Evolutionary conservation across 2,113 vertebrate genomes (phyloP).

Genomic region (Anas platyrhynchos): DNA sequence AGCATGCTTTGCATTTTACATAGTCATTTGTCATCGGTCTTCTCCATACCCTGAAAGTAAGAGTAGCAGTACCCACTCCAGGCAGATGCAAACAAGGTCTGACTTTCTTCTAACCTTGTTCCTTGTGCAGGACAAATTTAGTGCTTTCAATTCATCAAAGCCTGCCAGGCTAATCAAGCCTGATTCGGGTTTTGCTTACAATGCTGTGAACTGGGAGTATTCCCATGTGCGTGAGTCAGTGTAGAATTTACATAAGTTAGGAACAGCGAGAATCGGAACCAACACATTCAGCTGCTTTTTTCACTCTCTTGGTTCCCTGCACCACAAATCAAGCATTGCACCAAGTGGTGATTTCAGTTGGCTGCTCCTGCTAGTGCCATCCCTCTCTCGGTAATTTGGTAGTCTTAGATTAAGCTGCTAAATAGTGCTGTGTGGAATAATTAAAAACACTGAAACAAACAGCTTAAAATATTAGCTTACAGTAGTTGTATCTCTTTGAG

Average conservation of each 20-base stretch:
- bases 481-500: conserved; percentile 16
- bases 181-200: conserved; percentile 54
- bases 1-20: conserved; percentile 1
- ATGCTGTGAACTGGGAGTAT: conserved; percentile 5
- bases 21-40: neutral
- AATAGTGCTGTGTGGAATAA: conserved; percentile 32
- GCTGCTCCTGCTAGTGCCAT: neutral
- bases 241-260: conserved; percentile 33
- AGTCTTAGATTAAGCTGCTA: conserved; percentile 42
- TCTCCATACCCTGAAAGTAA: neutral
- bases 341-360: conserved; percentile 16
- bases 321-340: neutral
- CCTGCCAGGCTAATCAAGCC: conserved; percentile 58
- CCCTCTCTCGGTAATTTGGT: conserved; percentile 28
- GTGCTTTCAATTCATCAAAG: conserved; percentile 54
- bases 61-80: neutral
- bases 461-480: conserved; percentile 35
- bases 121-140: conserved; percentile 30
- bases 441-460: conserved; percentile 58
- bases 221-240: neutral
- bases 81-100: neutral
- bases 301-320: neutral
- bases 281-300: neutral
- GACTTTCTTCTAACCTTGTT: conserved; percentile 60
- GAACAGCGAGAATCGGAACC: neutral